Base-by-base conservation (phyloP, 2,888 invertebrate genomes). In the Cosmorhoe ocellata region DNA sequence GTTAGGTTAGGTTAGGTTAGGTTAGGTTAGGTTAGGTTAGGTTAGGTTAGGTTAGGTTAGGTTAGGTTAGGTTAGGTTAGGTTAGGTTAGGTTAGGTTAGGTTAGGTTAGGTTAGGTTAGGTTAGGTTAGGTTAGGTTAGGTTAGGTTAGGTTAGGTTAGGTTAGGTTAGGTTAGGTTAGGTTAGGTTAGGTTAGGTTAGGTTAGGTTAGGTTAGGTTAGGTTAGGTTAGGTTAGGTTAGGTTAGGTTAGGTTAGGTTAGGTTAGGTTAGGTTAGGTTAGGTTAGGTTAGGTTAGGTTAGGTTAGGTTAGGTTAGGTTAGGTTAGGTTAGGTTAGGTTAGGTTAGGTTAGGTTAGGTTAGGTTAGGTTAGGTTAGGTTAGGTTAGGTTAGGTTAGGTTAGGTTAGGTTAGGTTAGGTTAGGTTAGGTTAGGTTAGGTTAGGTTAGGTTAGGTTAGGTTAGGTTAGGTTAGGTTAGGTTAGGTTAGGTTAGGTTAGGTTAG, bases 11-110 rank as follows among this genome's bases (percentile, higher is more conserved):
- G 31, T 42, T 42, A 47, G 51, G 51, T 52, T 46, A 48, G 48
- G 48, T 48, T 44, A 53, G 47, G 52, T 43, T 47, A 43, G 52
- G 47, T 47, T 47, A 41, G 49, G 59, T 58, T 63, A 59, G 60
- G 63, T 59, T 61, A 58, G 59, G 61, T 61, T 61, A 59, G 61
- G 56, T 59, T 59, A 58, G 58, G 60, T 58, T 60, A 58, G 57
- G 48, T 48, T 47, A 49, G 59, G 57, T 61, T 61, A 61, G 61
- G 61, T 61, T 61, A 61, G 60, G 61, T 61, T 58, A 58, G 61
- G 43, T 28, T 42, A 27, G 36, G 36, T 42, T 41, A 39, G 41
- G 46, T 47, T 43, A 33, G 53, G 39, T 53, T 41, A 45, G 53
- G 47, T 48, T 52, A 45, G 45, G 52, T 54, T 49, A 41, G 54